Evolutionary conservation across 2,113 vertebrate genomes (phyloP), one percentile per base, ranked within the genome.

Genomic region (Haemorhous mexicanus): DNA sequence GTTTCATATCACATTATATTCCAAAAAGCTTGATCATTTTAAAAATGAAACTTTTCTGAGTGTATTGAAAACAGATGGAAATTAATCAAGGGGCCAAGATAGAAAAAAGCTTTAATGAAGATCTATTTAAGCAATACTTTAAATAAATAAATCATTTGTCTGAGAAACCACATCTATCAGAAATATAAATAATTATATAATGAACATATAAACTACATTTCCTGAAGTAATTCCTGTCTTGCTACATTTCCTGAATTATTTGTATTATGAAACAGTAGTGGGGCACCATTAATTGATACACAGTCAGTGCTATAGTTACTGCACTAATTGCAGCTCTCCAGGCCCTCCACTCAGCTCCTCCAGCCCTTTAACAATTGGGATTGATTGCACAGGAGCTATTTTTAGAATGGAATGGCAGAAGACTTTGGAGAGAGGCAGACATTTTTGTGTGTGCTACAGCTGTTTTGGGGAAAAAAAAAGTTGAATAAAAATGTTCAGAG

Each of bases 211-310:
- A 84, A 89, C 80, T 62, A 69, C 90, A 89, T 92, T 97, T 97
- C 88, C 96, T 95, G 95, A 84, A 92, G 88, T 94, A 84, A 95
- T 97, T 95, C 89, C 61, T 89, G 83, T 84, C 85, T 93, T 56
- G 52, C 56, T 64, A 35, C 86, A 93, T 94, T 95, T 95, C 95
- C 94, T 94, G 92, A 89, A 81, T 84, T 95, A 88, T 76, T 84
- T 86, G 80, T 94, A 90, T 96, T 95, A 92, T 72, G 95, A 89
- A 92, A 92, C 84, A 93, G 64, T 81, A 52, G 75, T 28, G 79
- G 55, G 73, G 69, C 3, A 0, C 76, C 95, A 84, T 92, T 93
- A 93, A 92, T 94, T 78, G 88, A 62, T 73, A 84, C 73, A 41
- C 43, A 43, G 58, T 78, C 68, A 37, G 83, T 79, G 85, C 93